Conservation (phyloP, 2,113 vertebrate species). For the Marmota flaviventris region DNA sequence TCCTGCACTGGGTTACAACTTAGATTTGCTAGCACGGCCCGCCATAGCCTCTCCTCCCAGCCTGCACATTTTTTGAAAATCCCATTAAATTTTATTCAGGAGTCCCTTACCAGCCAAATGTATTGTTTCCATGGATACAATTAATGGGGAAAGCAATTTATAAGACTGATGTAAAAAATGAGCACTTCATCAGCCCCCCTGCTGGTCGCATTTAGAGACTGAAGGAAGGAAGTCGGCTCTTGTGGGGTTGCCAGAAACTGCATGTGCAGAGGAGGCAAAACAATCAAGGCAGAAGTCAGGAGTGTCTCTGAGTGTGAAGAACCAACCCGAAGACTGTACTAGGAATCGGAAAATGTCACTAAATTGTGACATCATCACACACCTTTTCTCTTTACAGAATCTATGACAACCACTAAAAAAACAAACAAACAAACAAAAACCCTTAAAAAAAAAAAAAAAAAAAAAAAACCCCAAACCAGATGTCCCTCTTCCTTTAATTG, state of each 20-base stretch:
- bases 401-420: neutral
- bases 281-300: slow-evolving; percentile 77
- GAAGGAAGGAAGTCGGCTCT: slow-evolving; percentile 73
- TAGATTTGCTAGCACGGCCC: slow-evolving; percentile 51
- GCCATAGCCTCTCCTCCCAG: slow-evolving; percentile 48
- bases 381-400: slow-evolving; percentile 74
- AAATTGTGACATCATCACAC: slow-evolving; percentile 78
- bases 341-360: slow-evolving; percentile 77
- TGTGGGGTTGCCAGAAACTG: slow-evolving; percentile 63
- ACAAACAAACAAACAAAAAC: neutral
- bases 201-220: slow-evolving; percentile 85
- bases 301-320: slow-evolving; percentile 72
- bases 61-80: slow-evolving; percentile 86
- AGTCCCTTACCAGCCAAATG: slow-evolving; percentile 87
- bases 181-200: slow-evolving; percentile 87
- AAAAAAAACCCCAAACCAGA: neutral
- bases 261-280: slow-evolving; percentile 61
- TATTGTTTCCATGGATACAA: slow-evolving; percentile 92
- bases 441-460: neutral
- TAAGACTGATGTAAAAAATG: slow-evolving; percentile 90
- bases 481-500: slow-evolving; percentile 36
- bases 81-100: slow-evolving; percentile 88
- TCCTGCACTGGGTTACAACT: slow-evolving; percentile 67
- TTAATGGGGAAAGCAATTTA: slow-evolving; percentile 92
- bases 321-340: slow-evolving; percentile 76